These are phyloP conservation scores for Sitobion miscanthi DNA, from an alignment of 1,140 invertebrate species.

Conservation along the genomic window DNA sequence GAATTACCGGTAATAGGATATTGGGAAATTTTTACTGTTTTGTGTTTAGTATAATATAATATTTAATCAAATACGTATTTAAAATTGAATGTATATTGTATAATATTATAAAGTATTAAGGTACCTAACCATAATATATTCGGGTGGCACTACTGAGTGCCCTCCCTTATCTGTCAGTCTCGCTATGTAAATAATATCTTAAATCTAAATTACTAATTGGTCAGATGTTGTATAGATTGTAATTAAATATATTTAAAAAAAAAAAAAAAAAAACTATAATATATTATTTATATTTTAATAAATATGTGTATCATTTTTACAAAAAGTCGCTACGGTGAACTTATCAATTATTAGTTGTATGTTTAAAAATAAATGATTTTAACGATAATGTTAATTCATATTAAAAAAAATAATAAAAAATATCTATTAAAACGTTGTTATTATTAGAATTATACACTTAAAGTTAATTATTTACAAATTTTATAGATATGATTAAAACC, in stretches of 20 bases:
- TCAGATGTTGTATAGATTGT: too few species aligned
- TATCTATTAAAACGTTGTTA: neutral
- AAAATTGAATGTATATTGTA: neutral
- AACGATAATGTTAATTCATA: too few species aligned
- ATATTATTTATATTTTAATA: neutral
- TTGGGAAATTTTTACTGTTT: neutral
- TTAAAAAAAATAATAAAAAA: neutral
- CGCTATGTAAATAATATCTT: too few species aligned
- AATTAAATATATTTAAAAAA: too few species aligned
- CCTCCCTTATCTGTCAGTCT: too few species aligned
- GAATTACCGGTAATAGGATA: neutral
- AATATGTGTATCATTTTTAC: neutral
- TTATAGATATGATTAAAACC: neutral
- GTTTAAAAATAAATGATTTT: too few species aligned
- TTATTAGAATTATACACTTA: neutral
- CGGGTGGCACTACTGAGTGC: too few species aligned
- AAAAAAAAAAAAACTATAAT: too few species aligned
- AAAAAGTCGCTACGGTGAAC: neutral
- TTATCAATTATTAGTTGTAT: neutral
- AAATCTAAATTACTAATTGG: too few species aligned
- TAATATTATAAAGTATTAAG: neutral
- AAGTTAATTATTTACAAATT: neutral
- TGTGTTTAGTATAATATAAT: neutral
- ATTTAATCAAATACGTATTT: neutral
- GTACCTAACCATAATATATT: neutral